A percentile compares a stretch with the other conserved stretches of the same genome.
Conservation (phyloP, 2,113 vertebrate genomes). For the Brevimyrus niger region DNA sequence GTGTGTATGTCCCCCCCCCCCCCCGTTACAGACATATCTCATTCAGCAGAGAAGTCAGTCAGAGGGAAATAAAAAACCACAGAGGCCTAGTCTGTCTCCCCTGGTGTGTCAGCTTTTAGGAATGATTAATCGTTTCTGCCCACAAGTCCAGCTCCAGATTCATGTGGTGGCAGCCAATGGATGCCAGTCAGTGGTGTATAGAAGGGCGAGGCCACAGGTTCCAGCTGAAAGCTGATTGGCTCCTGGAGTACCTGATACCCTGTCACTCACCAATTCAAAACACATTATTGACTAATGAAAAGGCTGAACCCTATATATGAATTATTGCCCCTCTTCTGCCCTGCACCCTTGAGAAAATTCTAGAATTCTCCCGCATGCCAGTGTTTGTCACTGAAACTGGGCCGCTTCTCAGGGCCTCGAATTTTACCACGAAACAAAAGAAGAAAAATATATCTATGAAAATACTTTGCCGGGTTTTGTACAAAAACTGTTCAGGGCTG, state of each 20-base stretch:
- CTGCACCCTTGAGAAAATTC: neutral
- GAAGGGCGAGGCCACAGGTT: neutral
- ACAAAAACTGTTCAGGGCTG: neutral
- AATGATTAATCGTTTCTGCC: slow-evolving; percentile 24
- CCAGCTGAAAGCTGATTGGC: neutral
- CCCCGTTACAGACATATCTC: slow-evolving; percentile 27
- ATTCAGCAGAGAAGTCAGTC: slow-evolving; percentile 32
- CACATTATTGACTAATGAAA: neutral
- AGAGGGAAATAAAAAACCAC: slow-evolving; percentile 19
- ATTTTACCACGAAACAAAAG: neutral
- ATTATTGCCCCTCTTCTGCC: neutral
- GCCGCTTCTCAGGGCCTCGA: neutral
- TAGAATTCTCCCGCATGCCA: neutral
- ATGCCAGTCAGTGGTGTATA: neutral
- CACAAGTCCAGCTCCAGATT: slow-evolving; percentile 12
- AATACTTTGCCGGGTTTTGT: neutral
- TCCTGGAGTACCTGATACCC: neutral
- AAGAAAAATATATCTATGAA: neutral
- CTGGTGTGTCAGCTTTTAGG: slow-evolving; percentile 32
- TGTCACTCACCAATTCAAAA: neutral
- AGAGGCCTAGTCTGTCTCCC: slow-evolving; percentile 20
- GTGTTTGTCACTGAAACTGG: neutral
- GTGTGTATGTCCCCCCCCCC: neutral
- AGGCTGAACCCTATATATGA: neutral
- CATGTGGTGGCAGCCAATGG: neutral